Base-by-base conservation (phyloP, 2,888 invertebrate genomes). In the Fragum sueziense region DNA sequence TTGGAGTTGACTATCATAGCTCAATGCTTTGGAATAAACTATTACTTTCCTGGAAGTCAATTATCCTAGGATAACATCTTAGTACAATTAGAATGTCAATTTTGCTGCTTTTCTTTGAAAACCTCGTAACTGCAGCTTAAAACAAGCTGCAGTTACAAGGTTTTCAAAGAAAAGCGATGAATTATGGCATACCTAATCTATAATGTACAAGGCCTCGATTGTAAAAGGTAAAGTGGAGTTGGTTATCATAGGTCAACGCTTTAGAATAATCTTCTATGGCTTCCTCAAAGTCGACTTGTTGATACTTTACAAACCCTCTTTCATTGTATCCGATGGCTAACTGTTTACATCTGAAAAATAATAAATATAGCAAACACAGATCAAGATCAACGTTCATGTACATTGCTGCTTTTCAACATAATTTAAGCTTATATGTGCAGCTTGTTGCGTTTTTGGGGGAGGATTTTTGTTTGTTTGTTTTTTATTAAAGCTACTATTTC, bases 191-290 rank as follows among this genome's bases (percentile, higher is more conserved):
- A 93, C 93, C 93, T 73, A 94, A 88, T 76, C 94, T 87, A 79
- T 94, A 94, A 67, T 90, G 86, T 22, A 94, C 91, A 1, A 93
- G 90, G 22, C 93, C 94, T 79, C 93, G 86, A 86, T 93, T 94
- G 84, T 93, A 94, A 80, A 89, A 92, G 0, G 92, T 90, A 31
- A 88, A 86, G 20, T 92, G 74, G 22, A 85, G 69, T 7, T 88
- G 82, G 33, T 89, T 76, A 68, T 85, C 78, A 22, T 88, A 84
- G 2, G 86, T 70, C 33, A 93, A 75, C 0, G 93, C 91, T 61
- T 87, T 76, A 11, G 88, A 91, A 86, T 93, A 94, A 81, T 93
- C 93, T 41, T 89, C 82, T 0, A 93, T 75, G 7, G 94, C 93
- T 25, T 90, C 92, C 65, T 91, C 88, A 85, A 94, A 94, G 68